Percentiles rank a stretch among this genome's conserved stretches.
Conservation (phyloP, 2,113 vertebrate species). For the Chascanopsetta lugubris region DNA sequence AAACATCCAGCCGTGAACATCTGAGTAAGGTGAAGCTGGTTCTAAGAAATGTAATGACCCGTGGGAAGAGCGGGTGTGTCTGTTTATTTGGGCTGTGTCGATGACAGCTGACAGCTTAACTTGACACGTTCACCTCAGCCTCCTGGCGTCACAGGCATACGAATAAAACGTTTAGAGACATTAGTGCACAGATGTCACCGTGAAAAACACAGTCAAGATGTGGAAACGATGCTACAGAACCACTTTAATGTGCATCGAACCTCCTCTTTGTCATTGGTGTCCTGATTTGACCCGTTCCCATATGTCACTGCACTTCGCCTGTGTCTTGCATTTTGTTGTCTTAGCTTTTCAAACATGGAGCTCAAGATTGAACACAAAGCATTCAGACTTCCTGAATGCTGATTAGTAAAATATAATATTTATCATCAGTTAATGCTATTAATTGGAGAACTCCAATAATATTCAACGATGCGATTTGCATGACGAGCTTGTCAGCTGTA, state of each 20-base stretch:
- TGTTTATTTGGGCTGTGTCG: slow-evolving; percentile 1
- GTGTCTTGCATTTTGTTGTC: neutral
- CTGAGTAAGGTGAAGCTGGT: neutral
- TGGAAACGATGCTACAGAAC: neutral
- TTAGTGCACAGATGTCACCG: neutral
- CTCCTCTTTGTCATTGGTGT: neutral
- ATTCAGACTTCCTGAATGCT: neutral
- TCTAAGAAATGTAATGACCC: too few relatives aligned
- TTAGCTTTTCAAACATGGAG: neutral
- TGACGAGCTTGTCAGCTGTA: too few relatives aligned
- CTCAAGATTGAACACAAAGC: neutral
- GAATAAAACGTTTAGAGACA: neutral
- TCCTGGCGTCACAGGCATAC: neutral
- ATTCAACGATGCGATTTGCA: too few relatives aligned
- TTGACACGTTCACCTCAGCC: slow-evolving; percentile 11
- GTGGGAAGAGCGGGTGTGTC: slow-evolving; percentile 24
- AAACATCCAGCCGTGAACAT: neutral
- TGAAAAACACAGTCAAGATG: neutral
- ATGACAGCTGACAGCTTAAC: slow-evolving; percentile 19
- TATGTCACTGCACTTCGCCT: neutral
- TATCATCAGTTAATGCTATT: too few relatives aligned
- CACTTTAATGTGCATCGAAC: neutral
- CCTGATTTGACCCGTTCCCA: neutral
- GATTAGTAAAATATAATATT: too few relatives aligned
- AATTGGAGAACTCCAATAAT: too few relatives aligned